Percentiles rank a stretch among this genome's conserved stretches.
Evolutionary conservation across 1,140 invertebrate genomes (phyloP).

Genomic region (Scaptomyza hsui): DNA sequence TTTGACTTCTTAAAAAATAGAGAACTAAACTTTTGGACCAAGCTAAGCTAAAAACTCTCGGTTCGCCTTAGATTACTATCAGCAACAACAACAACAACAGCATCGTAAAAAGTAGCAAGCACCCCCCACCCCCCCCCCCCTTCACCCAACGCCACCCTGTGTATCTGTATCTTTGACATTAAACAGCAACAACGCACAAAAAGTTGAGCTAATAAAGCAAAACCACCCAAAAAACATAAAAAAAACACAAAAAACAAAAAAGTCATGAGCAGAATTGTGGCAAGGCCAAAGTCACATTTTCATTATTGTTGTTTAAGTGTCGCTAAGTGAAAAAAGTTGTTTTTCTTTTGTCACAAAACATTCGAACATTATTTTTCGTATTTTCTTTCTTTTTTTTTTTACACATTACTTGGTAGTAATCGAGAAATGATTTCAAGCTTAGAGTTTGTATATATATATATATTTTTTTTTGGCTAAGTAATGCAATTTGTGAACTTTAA

Average conservation of each 20-base stretch:
- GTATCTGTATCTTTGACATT: conserved; percentile 54
- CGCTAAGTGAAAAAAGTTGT: conserved; percentile 64
- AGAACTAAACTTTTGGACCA: too few relatives aligned
- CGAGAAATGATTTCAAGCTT: background rate
- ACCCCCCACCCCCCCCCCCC: too few relatives aligned
- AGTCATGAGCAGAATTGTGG: background rate
- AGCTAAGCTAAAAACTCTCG: too few relatives aligned
- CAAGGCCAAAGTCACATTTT: conserved; percentile 4
- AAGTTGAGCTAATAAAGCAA: conserved; percentile 57
- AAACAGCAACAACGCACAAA: conserved; percentile 29
- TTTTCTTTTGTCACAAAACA: conserved; percentile 14
- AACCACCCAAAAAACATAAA: conserved; percentile 13
- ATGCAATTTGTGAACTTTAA: background rate
- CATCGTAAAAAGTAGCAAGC: conserved; percentile 43
- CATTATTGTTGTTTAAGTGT: conserved; percentile 44
- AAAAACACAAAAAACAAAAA: background rate
- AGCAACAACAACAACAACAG: conserved; percentile 26
- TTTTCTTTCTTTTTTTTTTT: background rate
- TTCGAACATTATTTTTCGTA: conserved; percentile 17
- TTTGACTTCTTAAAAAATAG: background rate
- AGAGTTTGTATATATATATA: too few relatives aligned
- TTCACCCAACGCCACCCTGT: background rate
- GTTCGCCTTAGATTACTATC: conserved; percentile 39
- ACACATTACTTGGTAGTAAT: background rate
- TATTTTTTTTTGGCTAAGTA: background rate